phyloP scores from a whole-genome alignment of 1,140 invertebrate genomes.

The Polypedilum vanderplanki region DNA sequence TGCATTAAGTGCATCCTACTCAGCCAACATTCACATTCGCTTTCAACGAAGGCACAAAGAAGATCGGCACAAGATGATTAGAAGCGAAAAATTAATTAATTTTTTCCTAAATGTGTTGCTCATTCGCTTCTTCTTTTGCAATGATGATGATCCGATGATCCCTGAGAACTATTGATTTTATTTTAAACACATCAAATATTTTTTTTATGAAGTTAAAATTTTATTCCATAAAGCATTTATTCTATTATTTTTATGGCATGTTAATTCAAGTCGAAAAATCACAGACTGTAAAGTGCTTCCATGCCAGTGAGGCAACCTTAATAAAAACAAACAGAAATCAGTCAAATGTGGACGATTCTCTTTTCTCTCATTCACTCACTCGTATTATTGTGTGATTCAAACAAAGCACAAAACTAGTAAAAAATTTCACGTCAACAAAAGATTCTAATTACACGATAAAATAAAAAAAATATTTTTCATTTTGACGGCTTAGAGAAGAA shows the following conservation, averaged over 20 bases:
- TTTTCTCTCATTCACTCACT: neutral
- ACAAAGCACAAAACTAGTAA: neutral
- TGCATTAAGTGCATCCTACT: neutral
- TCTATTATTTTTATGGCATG: neutral
- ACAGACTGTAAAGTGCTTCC: slow-evolving; percentile 10
- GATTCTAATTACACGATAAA: slow-evolving; percentile 28
- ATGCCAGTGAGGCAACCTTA: neutral
- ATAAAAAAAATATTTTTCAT: neutral
- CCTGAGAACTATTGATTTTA: too few species aligned
- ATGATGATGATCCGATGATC: too few species aligned
- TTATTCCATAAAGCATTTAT: too few species aligned
- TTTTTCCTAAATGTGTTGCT: too few species aligned
- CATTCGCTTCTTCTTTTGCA: too few species aligned
- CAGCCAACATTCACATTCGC: too few species aligned
- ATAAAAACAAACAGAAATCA: slow-evolving; percentile 23
- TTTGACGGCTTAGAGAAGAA: neutral
- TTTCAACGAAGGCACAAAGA: too few species aligned
- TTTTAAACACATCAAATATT: too few species aligned
- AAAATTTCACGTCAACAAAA: slow-evolving; percentile 9
- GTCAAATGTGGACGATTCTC: neutral
- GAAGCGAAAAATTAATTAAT: too few species aligned
- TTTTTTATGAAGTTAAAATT: too few species aligned
- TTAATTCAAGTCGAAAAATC: slow-evolving; percentile 13
- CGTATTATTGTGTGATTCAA: neutral
- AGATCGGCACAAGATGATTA: too few species aligned